Conservation (phyloP, 92 coral and sea anemone genomes). For the Zoanthus gigantus region DNA sequence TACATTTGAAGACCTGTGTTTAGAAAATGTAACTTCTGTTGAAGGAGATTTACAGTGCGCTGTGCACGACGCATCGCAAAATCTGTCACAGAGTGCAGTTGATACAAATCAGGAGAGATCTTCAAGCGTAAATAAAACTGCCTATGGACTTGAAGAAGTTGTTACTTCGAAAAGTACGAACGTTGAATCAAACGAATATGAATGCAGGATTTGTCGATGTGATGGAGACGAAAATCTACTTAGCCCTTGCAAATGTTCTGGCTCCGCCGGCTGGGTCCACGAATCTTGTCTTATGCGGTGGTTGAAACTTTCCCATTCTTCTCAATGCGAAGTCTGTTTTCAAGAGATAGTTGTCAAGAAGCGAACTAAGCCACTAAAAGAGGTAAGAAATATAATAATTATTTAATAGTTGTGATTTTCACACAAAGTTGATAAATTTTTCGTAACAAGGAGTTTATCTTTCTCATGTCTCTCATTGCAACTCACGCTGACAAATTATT, state of each 20-base stretch:
- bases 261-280: constrained; percentile 96
- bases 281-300: constrained; percentile 91
- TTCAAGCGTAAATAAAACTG: neutral
- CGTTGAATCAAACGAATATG: constrained; percentile 46
- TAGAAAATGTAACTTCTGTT: constrained; percentile 23
- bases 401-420: neutral
- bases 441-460: no score
- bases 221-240: constrained; percentile 79
- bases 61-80: neutral
- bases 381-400: constrained; percentile 67
- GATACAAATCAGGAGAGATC: neutral
- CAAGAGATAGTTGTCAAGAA: constrained; percentile 80
- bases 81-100: constrained; percentile 19
- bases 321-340: constrained; percentile 91
- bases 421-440: no score
- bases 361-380: constrained; percentile 80
- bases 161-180: neutral
- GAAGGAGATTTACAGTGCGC: neutral
- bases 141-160: constrained; percentile 1
- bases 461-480: no score
- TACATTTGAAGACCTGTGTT: constrained; percentile 13
- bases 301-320: constrained; percentile 86
- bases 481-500: no score
- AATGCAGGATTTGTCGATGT: constrained; percentile 92
- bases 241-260: constrained; percentile 94